Evolutionary conservation across 2,888 invertebrate genomes (phyloP).

Genomic region (Cheilosia impressa): DNA sequence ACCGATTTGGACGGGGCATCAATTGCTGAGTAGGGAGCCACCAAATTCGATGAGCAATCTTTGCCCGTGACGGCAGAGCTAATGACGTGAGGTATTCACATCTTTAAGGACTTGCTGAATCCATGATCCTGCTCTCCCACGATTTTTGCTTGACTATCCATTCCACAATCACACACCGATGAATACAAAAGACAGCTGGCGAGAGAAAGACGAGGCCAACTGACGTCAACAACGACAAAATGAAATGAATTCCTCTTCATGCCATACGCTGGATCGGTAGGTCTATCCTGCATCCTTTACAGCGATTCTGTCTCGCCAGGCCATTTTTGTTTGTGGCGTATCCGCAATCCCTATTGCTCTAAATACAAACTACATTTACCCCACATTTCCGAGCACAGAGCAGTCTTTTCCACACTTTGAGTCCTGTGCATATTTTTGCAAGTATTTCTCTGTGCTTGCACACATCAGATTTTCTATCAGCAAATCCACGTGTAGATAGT

Average conservation of each 20-base stretch:
- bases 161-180: too few relatives aligned
- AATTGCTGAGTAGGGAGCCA: too few relatives aligned
- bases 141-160: too few relatives aligned
- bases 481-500: neutral
- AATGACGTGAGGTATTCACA: too few relatives aligned
- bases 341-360: conserved; percentile 23
- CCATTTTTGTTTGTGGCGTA: neutral
- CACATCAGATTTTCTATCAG: conserved; percentile 8
- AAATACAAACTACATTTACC: conserved; percentile 28
- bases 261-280: neutral
- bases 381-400: conserved; percentile 4
- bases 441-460: neutral
- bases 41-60: too few relatives aligned
- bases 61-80: too few relatives aligned
- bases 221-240: neutral
- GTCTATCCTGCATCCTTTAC: neutral
- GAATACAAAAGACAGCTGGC: too few relatives aligned
- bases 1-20: too few relatives aligned
- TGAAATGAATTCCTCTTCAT: neutral
- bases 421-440: conserved; percentile 27
- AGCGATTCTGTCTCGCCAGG: neutral
- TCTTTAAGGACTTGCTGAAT: too few relatives aligned
- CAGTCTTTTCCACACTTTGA: conserved; percentile 2
- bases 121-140: too few relatives aligned
- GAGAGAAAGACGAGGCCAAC: too few relatives aligned